phyloP scores from a whole-genome alignment of 1,140 invertebrate genomes.

The Augochlora pura region DNA sequence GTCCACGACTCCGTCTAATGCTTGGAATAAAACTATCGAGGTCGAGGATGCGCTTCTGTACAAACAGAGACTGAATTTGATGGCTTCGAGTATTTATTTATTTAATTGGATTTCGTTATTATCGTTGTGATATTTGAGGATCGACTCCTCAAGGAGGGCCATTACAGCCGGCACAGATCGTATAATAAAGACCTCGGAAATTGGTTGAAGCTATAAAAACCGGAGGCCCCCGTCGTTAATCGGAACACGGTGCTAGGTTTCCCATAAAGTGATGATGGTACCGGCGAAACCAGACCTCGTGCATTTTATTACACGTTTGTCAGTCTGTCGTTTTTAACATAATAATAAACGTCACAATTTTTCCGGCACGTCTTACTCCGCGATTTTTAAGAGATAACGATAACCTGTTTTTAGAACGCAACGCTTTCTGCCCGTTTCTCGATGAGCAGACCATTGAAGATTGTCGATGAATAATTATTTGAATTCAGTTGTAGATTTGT shows the following conservation, averaged over 20 bases:
- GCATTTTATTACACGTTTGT: neutral
- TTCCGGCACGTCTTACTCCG: neutral
- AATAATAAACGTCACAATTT: conserved; percentile 1
- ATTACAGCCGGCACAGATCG: neutral
- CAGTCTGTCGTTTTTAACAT: neutral
- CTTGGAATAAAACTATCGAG: too few relatives aligned
- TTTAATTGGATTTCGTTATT: too few relatives aligned
- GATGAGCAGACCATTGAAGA: too few relatives aligned
- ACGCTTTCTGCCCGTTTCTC: too few relatives aligned
- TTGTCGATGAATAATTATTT: too few relatives aligned
- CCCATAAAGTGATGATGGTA: neutral
- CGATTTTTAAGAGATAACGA: too few relatives aligned
- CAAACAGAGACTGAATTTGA: too few relatives aligned
- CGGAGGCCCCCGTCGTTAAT: neutral
- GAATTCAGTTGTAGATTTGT: too few relatives aligned
- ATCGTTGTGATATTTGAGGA: neutral
- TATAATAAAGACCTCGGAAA: neutral
- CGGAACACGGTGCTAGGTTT: neutral
- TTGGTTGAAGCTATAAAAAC: neutral
- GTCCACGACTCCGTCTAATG: too few relatives aligned
- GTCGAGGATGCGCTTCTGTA: too few relatives aligned
- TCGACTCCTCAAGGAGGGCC: neutral
- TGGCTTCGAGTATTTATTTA: too few relatives aligned
- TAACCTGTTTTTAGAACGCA: too few relatives aligned
- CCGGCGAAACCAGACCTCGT: neutral